Percentiles rank a stretch among this genome's conserved stretches.
phyloP scores from a whole-genome alignment of 2,888 invertebrate species.

The Piscicola geometra region DNA sequence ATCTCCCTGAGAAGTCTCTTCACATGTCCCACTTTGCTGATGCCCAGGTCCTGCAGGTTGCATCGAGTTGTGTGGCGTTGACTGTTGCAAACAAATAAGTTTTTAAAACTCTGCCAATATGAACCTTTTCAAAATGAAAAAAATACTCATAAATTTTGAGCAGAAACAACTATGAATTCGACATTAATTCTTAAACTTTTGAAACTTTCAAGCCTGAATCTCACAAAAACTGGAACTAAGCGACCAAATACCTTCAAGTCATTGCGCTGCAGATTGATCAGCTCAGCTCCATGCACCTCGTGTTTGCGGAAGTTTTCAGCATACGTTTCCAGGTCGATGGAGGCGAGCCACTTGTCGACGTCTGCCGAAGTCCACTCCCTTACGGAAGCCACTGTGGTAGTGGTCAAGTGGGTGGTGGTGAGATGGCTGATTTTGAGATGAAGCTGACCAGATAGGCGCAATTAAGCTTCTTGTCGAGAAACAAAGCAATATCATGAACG shows the following conservation, averaged over 20 bases:
- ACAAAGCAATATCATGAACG: no score
- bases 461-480: no score
- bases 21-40: constrained; percentile 90
- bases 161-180: no score
- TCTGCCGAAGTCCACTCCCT: constrained; percentile 77
- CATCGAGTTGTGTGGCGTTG: no score
- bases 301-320: constrained; percentile 82
- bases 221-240: not conserved
- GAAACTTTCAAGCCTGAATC: not conserved
- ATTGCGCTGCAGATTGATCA: constrained; percentile 76
- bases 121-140: no score
- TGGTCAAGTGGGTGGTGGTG: not conserved
- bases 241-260: constrained; percentile 56
- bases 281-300: constrained; percentile 84
- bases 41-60: constrained; percentile 75
- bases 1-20: constrained; percentile 89
- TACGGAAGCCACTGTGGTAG: constrained; percentile 49
- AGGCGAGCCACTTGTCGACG: constrained; percentile 83
- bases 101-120: no score
- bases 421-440: not conserved
- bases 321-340: constrained; percentile 82
- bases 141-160: no score
- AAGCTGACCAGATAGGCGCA: not conserved
- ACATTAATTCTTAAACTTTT: no score
- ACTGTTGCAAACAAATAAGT: no score